A percentile compares a stretch with the other conserved stretches of the same genome.
These are phyloP conservation scores for Octopus bimaculoides DNA, from an alignment of 1,140 invertebrate genomes.

Conservation along the genomic window DNA sequence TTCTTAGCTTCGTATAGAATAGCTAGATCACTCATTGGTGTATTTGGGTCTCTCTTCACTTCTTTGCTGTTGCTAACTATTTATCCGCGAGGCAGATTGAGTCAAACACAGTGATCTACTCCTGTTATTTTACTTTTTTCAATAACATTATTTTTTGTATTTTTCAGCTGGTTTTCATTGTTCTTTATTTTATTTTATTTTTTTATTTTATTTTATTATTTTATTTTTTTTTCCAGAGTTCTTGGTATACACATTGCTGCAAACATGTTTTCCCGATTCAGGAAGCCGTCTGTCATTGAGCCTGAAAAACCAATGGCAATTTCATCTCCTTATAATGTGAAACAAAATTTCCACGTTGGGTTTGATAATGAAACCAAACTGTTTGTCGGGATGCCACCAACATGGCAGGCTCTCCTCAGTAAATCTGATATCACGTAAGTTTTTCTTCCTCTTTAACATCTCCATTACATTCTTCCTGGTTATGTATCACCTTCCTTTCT, in stretches of 20 bases:
- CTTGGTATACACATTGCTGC: background rate
- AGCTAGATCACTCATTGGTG: too few species aligned
- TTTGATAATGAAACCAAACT: conserved; percentile 44
- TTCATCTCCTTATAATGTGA: conserved; percentile 43
- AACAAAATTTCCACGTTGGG: conserved; percentile 50
- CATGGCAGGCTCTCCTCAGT: conserved; percentile 42
- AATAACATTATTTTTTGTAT: too few species aligned
- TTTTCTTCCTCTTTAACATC: background rate
- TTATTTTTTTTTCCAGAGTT: background rate
- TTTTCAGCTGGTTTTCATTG: too few species aligned
- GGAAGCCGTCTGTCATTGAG: background rate
- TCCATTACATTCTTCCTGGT: background rate
- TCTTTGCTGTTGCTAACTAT: too few species aligned
- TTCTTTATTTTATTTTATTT: too few species aligned
- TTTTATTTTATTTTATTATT: background rate
- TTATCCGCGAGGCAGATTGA: too few species aligned
- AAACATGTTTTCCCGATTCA: background rate
- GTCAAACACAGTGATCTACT: too few species aligned
- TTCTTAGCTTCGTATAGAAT: too few species aligned
- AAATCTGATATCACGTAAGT: conserved; percentile 50
- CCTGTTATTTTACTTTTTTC: too few species aligned
- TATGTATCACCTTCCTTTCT: background rate
- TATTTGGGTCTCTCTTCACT: too few species aligned
- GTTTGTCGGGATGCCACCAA: conserved; percentile 47
- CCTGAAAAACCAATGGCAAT: conserved; percentile 32